Percentiles rank a stretch among this genome's conserved stretches.
These are phyloP conservation scores for Nymphalis urticae DNA, from an alignment of 2,888 invertebrate genomes.

Conservation along the genomic window DNA sequence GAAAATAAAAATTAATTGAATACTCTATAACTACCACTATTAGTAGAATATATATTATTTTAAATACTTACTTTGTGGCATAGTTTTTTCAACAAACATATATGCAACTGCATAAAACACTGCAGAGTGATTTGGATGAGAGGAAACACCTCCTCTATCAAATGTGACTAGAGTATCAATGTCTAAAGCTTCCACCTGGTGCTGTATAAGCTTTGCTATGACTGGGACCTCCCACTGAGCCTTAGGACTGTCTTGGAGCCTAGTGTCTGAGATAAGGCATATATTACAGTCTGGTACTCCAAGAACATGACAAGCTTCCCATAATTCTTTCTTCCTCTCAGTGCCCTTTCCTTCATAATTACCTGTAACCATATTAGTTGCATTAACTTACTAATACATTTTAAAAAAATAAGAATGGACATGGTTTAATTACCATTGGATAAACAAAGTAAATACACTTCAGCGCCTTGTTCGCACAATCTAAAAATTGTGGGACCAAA, in stretches of 20 bases:
- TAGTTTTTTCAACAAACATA: slow-evolving; percentile 87
- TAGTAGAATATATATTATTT: neutral
- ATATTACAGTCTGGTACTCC: slow-evolving; percentile 91
- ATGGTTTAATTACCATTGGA: slow-evolving; percentile 85
- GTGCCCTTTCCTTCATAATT: slow-evolving; percentile 84
- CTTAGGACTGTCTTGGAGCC: slow-evolving; percentile 89
- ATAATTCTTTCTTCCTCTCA: slow-evolving; percentile 88
- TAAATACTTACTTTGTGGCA: slow-evolving; percentile 86
- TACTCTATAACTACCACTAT: neutral
- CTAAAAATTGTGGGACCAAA: slow-evolving; percentile 94
- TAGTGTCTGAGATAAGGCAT: slow-evolving; percentile 85
- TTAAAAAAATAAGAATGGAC: too few relatives aligned
- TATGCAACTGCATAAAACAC: slow-evolving; percentile 91
- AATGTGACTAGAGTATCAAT: slow-evolving; percentile 95
- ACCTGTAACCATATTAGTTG: slow-evolving; percentile 64
- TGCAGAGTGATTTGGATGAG: slow-evolving; percentile 95
- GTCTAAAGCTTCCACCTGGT: slow-evolving; percentile 86
- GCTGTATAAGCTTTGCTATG: slow-evolving; percentile 69
- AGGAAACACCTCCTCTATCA: slow-evolving; percentile 95
- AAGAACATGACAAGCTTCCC: slow-evolving; percentile 88
- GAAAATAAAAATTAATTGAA: neutral
- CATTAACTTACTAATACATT: neutral
- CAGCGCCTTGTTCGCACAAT: slow-evolving; percentile 83
- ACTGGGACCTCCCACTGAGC: slow-evolving; percentile 86
- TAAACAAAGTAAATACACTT: slow-evolving; percentile 91